Evolutionary conservation across 2,113 vertebrate genomes (phyloP).

Genomic region (Mandrillus leucophaeus): DNA sequence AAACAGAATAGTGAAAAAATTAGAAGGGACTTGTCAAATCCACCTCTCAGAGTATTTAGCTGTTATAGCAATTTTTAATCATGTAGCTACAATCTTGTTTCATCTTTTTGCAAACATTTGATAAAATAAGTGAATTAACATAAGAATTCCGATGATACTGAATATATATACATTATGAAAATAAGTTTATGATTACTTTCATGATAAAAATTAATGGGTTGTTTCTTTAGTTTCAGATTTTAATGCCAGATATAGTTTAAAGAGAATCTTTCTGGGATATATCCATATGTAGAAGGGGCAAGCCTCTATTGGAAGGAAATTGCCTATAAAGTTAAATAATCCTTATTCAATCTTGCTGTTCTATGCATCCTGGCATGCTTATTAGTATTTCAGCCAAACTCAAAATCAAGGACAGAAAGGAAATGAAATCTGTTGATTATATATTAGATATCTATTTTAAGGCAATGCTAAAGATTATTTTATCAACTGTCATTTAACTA

Average conservation of each 20-base stretch:
- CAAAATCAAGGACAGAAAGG: background rate
- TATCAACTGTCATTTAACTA: background rate
- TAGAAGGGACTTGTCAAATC: background rate
- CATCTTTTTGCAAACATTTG: background rate
- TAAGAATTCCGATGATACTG: background rate
- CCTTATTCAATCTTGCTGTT: background rate
- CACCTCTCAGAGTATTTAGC: background rate
- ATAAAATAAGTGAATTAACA: background rate
- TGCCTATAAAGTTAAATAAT: background rate
- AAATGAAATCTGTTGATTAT: background rate
- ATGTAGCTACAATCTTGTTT: background rate
- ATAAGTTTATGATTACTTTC: slow-evolving; percentile 46
- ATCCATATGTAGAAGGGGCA: background rate
- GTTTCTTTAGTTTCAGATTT: background rate
- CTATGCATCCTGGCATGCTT: background rate
- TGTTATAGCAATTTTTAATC: background rate
- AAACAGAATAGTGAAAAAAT: background rate
- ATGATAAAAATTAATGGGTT: slow-evolving; percentile 20
- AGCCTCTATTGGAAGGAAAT: slow-evolving; percentile 7
- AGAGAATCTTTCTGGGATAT: background rate
- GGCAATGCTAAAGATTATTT: background rate
- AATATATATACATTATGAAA: background rate
- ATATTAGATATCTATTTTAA: background rate
- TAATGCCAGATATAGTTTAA: background rate
- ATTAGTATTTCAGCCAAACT: slow-evolving; percentile 45